A percentile compares a stretch with the other conserved stretches of the same genome.
phyloP scores from a whole-genome alignment of 1,140 invertebrate genomes.

The Diachasma alloeum region DNA sequence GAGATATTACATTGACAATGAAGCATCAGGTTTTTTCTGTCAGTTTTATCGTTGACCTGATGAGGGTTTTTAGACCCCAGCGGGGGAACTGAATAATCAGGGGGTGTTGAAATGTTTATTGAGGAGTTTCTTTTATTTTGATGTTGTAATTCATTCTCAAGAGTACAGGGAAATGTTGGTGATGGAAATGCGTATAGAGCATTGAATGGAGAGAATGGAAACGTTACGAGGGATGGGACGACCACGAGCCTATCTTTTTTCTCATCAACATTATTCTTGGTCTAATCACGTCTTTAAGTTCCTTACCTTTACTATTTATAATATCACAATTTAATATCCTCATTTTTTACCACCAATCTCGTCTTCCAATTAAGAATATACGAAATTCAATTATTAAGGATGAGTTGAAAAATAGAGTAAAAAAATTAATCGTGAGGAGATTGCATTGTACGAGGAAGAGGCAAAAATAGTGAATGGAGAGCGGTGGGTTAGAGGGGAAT shows the following conservation, averaged over 20 bases:
- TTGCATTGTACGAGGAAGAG: slow-evolving; percentile 26
- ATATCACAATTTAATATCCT: not conserved
- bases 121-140: too few relatives aligned
- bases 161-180: not conserved
- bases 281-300: not conserved
- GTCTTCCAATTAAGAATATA: slow-evolving; percentile 49
- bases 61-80: not conserved
- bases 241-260: too few relatives aligned
- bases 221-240: too few relatives aligned
- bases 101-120: too few relatives aligned
- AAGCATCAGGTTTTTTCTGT: not conserved
- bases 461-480: not conserved
- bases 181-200: not conserved
- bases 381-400: slow-evolving; percentile 52
- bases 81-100: too few relatives aligned
- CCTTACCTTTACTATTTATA: not conserved
- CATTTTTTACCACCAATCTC: not conserved
- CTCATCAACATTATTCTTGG: not conserved
- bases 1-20: not conserved
- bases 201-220: not conserved
- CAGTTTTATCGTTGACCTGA: not conserved
- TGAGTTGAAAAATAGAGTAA: not conserved
- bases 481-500: not conserved
- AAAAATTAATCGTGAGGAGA: slow-evolving; percentile 22
- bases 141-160: not conserved